Conservation (phyloP, 2,113 vertebrate species). For the Cheirogaleus medius region DNA sequence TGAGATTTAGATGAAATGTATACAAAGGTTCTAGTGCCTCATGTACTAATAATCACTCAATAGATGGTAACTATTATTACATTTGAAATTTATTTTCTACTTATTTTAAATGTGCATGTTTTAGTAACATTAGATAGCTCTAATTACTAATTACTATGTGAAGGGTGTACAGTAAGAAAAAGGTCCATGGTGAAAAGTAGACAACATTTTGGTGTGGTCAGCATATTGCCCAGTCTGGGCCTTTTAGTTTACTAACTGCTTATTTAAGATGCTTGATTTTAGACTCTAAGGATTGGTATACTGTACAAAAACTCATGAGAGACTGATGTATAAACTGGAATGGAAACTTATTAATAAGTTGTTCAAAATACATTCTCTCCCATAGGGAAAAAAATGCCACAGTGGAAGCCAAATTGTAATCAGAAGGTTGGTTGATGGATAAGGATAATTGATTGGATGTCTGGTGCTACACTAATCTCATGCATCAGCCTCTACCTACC, state of each 20-base stretch:
- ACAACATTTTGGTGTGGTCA: neutral
- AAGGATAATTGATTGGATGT: neutral
- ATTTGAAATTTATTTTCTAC: conserved; percentile 31
- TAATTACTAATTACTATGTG: neutral
- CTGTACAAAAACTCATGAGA: neutral
- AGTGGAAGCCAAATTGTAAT: neutral
- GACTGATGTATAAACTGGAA: neutral
- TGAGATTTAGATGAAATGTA: neutral
- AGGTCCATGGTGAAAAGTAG: neutral
- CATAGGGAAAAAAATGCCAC: neutral
- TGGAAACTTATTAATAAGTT: neutral
- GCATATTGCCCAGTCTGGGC: neutral
- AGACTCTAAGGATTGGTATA: neutral
- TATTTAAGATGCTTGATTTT: neutral
- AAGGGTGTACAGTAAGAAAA: neutral
- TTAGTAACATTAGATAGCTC: neutral
- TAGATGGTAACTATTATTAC: neutral
- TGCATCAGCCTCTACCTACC: neutral
- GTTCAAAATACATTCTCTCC: neutral
- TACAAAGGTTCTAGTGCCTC: neutral
- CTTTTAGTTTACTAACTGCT: neutral
- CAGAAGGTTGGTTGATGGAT: neutral
- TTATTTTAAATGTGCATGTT: neutral
- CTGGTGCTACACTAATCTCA: neutral
- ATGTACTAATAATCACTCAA: neutral